These are phyloP conservation scores for Phenganax subtilis DNA, from an alignment of 92 coral and sea anemone species.

Conservation along the genomic window DNA sequence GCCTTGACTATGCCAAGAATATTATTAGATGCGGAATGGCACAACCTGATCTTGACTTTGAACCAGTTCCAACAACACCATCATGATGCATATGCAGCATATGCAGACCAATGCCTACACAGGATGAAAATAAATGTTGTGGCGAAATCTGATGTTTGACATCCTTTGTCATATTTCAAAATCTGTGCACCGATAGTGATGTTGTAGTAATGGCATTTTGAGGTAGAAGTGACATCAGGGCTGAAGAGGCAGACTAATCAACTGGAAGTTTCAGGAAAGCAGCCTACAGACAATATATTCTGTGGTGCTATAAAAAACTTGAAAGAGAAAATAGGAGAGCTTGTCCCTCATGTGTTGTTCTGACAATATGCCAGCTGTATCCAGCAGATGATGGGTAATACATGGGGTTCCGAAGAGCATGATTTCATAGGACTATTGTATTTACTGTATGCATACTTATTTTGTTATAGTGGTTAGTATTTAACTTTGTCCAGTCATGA, in stretches of 20 bases:
- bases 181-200: conserved; percentile 49
- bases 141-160: conserved; percentile 45
- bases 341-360: too few species aligned
- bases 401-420: too few species aligned
- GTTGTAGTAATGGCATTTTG: conserved; percentile 47
- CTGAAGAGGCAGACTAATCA: conserved; percentile 51
- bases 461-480: too few species aligned
- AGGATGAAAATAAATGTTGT: conserved; percentile 48
- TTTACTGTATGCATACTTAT: too few species aligned
- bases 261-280: conserved; percentile 56
- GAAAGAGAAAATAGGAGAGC: too few species aligned
- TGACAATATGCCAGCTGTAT: too few species aligned
- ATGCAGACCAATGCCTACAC: conserved; percentile 33
- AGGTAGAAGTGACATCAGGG: conserved; percentile 50
- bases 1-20: conserved; percentile 15
- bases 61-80: conserved; percentile 1
- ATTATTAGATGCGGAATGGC: neutral
- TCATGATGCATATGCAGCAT: conserved; percentile 47
- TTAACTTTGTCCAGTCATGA: too few species aligned
- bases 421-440: too few species aligned
- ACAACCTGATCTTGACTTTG: neutral
- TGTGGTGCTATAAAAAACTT: too few species aligned
- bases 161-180: conserved; percentile 20
- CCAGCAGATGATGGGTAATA: too few species aligned
- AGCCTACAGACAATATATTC: conserved; percentile 27